phyloP scores from a whole-genome alignment of 1,140 invertebrate genomes.

The Drosophila navojoa region DNA sequence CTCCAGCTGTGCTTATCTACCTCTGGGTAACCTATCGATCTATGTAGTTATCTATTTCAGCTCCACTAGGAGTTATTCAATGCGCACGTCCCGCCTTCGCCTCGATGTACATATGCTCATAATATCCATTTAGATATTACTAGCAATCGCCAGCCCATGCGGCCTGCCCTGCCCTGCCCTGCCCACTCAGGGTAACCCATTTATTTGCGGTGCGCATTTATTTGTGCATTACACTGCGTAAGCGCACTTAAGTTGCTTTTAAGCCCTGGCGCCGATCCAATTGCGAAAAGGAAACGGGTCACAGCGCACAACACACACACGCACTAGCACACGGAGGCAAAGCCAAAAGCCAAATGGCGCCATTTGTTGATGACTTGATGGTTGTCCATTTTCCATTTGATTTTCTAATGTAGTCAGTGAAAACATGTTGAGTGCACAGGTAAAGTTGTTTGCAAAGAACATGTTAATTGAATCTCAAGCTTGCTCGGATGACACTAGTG shows the following conservation, averaged over 20 bases:
- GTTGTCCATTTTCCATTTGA: slow-evolving; percentile 35
- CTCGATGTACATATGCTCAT: slow-evolving; percentile 58
- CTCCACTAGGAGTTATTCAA: slow-evolving; percentile 66
- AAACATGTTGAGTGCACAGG: slow-evolving; percentile 15
- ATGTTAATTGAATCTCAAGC: slow-evolving; percentile 10
- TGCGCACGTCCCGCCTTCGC: slow-evolving; percentile 19
- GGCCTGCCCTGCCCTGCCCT: neutral
- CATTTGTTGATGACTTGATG: slow-evolving; percentile 44
- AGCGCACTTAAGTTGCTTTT: slow-evolving; percentile 74
- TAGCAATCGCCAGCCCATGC: slow-evolving; percentile 56
- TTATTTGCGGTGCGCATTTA: slow-evolving; percentile 63
- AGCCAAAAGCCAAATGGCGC: slow-evolving; percentile 51
- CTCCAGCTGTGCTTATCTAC: slow-evolving; percentile 51
- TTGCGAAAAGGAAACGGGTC: slow-evolving; percentile 63
- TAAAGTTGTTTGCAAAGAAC: slow-evolving; percentile 16
- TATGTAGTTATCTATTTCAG: slow-evolving; percentile 57
- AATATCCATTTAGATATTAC: slow-evolving; percentile 78
- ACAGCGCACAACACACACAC: slow-evolving; percentile 37
- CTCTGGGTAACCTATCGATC: slow-evolving; percentile 62
- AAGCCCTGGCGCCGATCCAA: slow-evolving; percentile 79
- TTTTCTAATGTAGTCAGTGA: slow-evolving; percentile 13
- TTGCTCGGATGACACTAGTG: slow-evolving; percentile 3
- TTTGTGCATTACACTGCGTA: slow-evolving; percentile 76
- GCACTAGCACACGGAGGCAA: slow-evolving; percentile 8
- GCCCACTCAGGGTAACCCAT: slow-evolving; percentile 8